Percentiles rank a stretch among this genome's conserved stretches.
These are phyloP conservation scores for Calliphora vomitoria DNA, from an alignment of 2,888 invertebrate species.

Conservation along the genomic window DNA sequence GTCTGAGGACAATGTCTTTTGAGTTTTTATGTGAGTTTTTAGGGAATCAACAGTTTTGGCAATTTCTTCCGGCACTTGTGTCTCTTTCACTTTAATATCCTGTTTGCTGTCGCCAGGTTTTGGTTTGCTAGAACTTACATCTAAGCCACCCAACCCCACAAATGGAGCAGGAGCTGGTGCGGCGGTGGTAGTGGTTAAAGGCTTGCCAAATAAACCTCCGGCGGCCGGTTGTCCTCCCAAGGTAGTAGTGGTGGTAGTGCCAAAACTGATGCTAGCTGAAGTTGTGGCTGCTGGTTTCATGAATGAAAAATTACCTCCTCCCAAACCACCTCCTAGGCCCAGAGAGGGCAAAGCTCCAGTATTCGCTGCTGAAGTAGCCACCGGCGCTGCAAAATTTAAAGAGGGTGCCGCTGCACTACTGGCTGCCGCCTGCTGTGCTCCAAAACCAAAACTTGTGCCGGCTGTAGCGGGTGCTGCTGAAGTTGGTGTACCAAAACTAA, in stretches of 20 bases:
- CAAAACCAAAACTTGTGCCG: slow-evolving; percentile 75
- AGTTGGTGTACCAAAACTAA: slow-evolving; percentile 63
- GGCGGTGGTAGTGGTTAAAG: slow-evolving; percentile 67
- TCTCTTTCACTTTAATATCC: slow-evolving; percentile 83
- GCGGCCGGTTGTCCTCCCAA: slow-evolving; percentile 78
- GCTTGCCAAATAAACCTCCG: slow-evolving; percentile 79
- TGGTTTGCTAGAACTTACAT: slow-evolving; percentile 83
- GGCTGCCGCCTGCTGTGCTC: slow-evolving; percentile 67
- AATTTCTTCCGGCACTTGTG: slow-evolving; percentile 90
- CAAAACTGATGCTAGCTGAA: slow-evolving; percentile 82
- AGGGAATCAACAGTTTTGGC: slow-evolving; percentile 91
- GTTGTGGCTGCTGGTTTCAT: slow-evolving; percentile 79
- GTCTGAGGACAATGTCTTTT: slow-evolving; percentile 92
- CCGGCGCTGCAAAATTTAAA: slow-evolving; percentile 76
- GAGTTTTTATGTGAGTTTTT: slow-evolving; percentile 93
- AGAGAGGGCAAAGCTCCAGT: slow-evolving; percentile 74
- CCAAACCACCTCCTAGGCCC: slow-evolving; percentile 71
- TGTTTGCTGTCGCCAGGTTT: slow-evolving; percentile 83
- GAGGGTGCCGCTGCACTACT: slow-evolving; percentile 73
- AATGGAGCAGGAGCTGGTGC: slow-evolving; percentile 79
- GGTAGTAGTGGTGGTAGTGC: slow-evolving; percentile 80
- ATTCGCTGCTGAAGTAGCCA: slow-evolving; percentile 43
- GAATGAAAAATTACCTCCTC: slow-evolving; percentile 77
- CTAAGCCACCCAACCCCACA: slow-evolving; percentile 83
- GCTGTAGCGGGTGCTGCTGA: slow-evolving; percentile 58